A percentile compares a stretch with the other conserved stretches of the same genome.
These are phyloP conservation scores for Phyllopteryx taeniolatus DNA, from an alignment of 2,113 vertebrate genomes.

Conservation along the genomic window DNA sequence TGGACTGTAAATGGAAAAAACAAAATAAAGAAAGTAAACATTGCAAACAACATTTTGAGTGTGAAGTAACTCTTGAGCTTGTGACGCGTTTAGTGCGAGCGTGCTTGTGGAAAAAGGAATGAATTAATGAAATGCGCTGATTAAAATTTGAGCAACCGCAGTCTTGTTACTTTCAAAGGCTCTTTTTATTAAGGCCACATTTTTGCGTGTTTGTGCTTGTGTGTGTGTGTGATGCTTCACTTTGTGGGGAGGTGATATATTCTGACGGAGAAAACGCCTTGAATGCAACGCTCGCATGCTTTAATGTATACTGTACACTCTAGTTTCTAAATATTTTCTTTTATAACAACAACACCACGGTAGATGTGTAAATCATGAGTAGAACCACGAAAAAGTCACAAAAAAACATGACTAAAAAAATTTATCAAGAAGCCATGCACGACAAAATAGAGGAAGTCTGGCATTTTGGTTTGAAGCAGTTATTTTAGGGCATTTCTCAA, in stretches of 20 bases:
- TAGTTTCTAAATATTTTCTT: not conserved
- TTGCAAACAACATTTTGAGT: conserved; percentile 13
- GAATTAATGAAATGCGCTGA: conserved; percentile 53
- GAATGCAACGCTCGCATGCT: not conserved
- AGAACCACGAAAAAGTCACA: not conserved
- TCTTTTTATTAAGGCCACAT: conserved; percentile 43
- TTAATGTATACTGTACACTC: not conserved
- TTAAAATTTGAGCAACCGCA: conserved; percentile 51
- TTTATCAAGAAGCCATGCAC: not conserved
- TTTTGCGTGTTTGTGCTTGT: not conserved
- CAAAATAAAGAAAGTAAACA: not conserved
- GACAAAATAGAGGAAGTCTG: no score
- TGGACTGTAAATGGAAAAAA: not conserved
- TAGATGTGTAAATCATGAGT: not conserved
- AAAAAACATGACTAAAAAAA: no score
- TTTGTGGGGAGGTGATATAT: conserved; percentile 8
- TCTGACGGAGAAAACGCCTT: conserved; percentile 14
- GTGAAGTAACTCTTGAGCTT: conserved; percentile 1
- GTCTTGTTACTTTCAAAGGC: conserved; percentile 42
- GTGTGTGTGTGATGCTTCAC: not conserved
- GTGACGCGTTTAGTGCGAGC: not conserved
- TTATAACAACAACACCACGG: not conserved
- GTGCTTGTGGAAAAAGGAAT: conserved; percentile 34
- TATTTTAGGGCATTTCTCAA: no score
- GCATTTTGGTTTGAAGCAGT: not conserved